Conservation (phyloP, 2,797 vertebrate genomes). For the Lerista edwardsae region DNA sequence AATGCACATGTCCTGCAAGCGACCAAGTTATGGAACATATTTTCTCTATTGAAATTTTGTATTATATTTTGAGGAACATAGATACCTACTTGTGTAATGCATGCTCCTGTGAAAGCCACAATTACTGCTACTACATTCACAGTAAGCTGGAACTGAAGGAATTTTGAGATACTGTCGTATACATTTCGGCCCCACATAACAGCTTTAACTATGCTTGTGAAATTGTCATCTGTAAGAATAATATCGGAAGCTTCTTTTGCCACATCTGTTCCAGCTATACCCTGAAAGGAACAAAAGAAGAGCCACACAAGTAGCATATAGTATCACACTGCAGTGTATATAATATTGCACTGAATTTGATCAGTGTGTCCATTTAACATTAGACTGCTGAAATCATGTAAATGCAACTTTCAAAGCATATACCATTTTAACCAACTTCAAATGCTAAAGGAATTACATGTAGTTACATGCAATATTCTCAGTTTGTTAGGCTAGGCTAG, state of each 20-base stretch:
- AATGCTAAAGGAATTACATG: not conserved
- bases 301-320: not conserved
- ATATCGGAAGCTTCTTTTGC: no score
- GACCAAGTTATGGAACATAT: conserved; percentile 47
- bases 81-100: conserved; percentile 94
- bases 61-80: conserved; percentile 6
- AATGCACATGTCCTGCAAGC: conserved; percentile 51
- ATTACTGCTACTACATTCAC: conserved; percentile 99
- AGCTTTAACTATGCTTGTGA: conserved; percentile 97
- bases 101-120: conserved; percentile 97
- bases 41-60: conserved; percentile 26
- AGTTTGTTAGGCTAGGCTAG: not conserved
- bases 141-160: no score
- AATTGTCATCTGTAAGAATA: conserved; percentile 99
- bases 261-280: conserved; percentile 96
- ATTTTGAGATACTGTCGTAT: no score
- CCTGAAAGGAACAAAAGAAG: conserved; percentile 75
- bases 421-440: not conserved
- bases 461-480: no score
- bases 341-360: not conserved
- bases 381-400: not conserved
- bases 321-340: not conserved
- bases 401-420: no score
- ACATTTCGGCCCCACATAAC: no score
- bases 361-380: no score